phyloP scores from a whole-genome alignment of 2,113 vertebrate species.

The Hydrolagus affinis region DNA sequence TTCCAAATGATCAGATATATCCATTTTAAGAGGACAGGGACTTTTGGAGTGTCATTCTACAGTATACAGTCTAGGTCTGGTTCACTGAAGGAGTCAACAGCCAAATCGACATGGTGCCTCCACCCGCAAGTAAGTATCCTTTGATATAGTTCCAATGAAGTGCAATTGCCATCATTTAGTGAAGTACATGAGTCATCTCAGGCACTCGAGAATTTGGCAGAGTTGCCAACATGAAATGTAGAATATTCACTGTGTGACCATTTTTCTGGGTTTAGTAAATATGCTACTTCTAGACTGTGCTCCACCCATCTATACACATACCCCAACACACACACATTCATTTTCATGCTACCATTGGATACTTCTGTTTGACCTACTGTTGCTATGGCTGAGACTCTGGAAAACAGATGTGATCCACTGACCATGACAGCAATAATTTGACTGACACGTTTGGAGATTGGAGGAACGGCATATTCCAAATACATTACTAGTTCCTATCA shows the following conservation, averaged over 20 bases:
- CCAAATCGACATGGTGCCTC: no score
- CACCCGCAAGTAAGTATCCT: no score
- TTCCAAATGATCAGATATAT: no score
- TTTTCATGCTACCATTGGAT: background rate
- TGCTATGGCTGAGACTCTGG: background rate
- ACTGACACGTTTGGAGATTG: constrained; percentile 7
- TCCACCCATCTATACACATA: background rate
- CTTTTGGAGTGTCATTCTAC: no score
- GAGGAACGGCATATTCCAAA: background rate
- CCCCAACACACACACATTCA: no score
- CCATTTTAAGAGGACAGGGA: no score
- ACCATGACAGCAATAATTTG: background rate
- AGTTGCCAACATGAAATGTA: background rate
- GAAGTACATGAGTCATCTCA: background rate
- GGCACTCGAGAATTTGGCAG: background rate
- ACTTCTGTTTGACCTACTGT: background rate
- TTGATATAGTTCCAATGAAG: no score
- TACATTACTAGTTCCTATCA: background rate
- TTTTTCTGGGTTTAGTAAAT: background rate
- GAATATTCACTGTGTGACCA: background rate
- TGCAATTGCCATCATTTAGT: background rate
- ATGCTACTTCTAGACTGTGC: background rate
- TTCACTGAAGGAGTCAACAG: no score
- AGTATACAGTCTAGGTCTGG: no score
- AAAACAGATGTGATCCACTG: background rate